Evolutionary conservation across 2,888 invertebrate genomes (phyloP).

Genomic region (Pristionchus fissidentatus): DNA sequence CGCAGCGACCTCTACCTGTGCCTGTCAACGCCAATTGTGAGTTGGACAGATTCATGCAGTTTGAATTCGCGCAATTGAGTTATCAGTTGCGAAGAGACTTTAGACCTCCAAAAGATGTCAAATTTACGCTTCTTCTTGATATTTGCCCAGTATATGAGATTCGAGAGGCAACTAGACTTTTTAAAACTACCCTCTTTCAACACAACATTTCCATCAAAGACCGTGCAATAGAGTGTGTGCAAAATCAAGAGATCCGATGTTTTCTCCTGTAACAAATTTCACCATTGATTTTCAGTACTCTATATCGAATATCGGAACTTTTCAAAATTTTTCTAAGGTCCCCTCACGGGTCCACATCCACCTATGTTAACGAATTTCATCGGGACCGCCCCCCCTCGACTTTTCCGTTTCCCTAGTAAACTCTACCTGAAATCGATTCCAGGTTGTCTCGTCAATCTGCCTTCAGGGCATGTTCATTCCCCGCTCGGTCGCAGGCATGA

Average conservation of each 20-base stretch:
- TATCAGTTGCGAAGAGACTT: no score
- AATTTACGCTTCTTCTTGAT: no score
- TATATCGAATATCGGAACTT: neutral
- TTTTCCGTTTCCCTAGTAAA: no score
- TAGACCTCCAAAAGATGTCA: neutral
- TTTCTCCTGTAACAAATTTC: neutral
- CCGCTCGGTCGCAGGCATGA: neutral
- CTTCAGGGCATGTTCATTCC: conserved; percentile 32
- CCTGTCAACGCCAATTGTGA: neutral
- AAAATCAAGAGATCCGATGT: neutral
- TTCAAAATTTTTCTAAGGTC: no score
- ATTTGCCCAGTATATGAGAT: no score
- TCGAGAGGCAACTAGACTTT: no score
- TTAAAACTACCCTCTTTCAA: no score
- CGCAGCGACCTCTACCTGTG: conserved; percentile 37
- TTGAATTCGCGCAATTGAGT: neutral
- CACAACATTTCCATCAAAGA: no score
- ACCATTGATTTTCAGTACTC: neutral
- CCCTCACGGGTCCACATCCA: no score
- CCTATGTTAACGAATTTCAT: no score
- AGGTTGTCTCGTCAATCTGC: conserved; percentile 25
- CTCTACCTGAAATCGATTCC: neutral
- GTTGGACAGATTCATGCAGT: neutral
- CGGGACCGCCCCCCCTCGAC: no score
- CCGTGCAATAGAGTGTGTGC: no score